Evolutionary conservation across 2,888 invertebrate species (phyloP).

Genomic region (Patella caerulea): DNA sequence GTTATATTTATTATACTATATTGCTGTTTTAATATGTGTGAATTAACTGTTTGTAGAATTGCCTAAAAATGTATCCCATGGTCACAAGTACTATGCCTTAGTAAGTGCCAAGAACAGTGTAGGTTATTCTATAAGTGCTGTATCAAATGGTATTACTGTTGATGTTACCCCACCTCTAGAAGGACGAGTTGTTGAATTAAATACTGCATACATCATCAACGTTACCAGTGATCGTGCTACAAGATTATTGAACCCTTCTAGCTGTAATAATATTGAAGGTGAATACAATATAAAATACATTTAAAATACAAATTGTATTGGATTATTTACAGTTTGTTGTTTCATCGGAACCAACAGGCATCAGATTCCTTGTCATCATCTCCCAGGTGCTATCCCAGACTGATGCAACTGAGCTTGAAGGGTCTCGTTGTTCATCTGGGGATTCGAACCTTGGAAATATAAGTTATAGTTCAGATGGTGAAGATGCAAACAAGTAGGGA

Average conservation of each 20-base stretch:
- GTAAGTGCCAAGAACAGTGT: conserved; percentile 44
- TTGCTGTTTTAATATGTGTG: too few species aligned
- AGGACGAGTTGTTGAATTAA: conserved; percentile 45
- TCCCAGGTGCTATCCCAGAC: too few species aligned
- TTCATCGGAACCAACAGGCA: too few species aligned
- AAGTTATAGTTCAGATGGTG: too few species aligned
- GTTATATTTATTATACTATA: too few species aligned
- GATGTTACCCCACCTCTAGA: conserved; percentile 46
- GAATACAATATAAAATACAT: background rate
- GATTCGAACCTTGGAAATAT: too few species aligned
- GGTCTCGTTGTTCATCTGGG: too few species aligned
- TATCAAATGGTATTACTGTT: conserved; percentile 39
- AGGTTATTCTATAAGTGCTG: conserved; percentile 35
- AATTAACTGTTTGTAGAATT: conserved; percentile 23
- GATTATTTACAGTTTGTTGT: too few species aligned
- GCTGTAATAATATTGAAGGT: conserved; percentile 40
- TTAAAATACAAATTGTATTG: too few species aligned
- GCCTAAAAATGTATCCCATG: conserved; percentile 30
- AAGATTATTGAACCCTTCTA: conserved; percentile 31
- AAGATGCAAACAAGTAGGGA: too few species aligned
- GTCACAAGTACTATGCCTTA: conserved; percentile 36
- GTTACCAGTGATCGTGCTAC: conserved; percentile 30
- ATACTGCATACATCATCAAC: conserved; percentile 32
- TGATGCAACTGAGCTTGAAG: too few species aligned
- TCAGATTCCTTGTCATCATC: too few species aligned